Percentiles rank a stretch among this genome's conserved stretches.
phyloP scores from a whole-genome alignment of 2,888 invertebrate species.

The Spicauda simplicius region DNA sequence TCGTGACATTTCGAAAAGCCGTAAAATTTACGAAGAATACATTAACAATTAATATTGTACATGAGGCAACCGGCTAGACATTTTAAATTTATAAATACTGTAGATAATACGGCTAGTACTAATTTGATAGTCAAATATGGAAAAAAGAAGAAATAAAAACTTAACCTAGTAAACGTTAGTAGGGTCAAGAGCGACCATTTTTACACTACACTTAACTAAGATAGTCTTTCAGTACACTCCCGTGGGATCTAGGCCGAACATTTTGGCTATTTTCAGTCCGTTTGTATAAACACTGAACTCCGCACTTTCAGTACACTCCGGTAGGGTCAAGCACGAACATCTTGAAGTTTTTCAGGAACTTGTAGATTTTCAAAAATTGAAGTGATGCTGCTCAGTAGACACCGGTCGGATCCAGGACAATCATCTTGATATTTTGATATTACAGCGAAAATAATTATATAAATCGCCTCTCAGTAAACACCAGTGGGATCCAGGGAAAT shows the following conservation, averaged over 20 bases:
- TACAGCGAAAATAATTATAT: constrained; percentile 20
- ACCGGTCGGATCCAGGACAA: constrained; percentile 43
- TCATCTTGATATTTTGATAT: constrained; percentile 40
- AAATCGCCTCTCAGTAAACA: constrained; percentile 59
- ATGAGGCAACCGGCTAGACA: constrained; percentile 20
- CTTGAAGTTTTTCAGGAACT: constrained; percentile 40
- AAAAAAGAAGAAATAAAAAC: constrained; percentile 45
- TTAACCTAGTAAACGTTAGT: constrained; percentile 54
- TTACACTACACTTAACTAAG: constrained; percentile 45
- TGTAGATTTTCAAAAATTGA: constrained; percentile 22
- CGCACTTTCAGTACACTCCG: constrained; percentile 69
- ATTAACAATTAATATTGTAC: constrained; percentile 26
- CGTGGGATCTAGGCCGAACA: constrained; percentile 76
- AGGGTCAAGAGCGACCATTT: constrained; percentile 53
- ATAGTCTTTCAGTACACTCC: constrained; percentile 69
- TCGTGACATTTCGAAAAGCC: constrained; percentile 47
- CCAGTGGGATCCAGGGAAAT: constrained; percentile 73
- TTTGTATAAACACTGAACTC: constrained; percentile 46
- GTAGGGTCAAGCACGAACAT: constrained; percentile 75
- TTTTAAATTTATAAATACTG: constrained; percentile 34
- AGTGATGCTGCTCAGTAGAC: constrained; percentile 40
- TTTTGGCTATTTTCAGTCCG: constrained; percentile 54
- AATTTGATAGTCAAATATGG: constrained; percentile 16
- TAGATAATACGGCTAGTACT: constrained; percentile 30
- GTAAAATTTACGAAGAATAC: constrained; percentile 30